Evolutionary conservation across 2,888 invertebrate genomes (phyloP).

Genomic region (Himalopsyche japonica): DNA sequence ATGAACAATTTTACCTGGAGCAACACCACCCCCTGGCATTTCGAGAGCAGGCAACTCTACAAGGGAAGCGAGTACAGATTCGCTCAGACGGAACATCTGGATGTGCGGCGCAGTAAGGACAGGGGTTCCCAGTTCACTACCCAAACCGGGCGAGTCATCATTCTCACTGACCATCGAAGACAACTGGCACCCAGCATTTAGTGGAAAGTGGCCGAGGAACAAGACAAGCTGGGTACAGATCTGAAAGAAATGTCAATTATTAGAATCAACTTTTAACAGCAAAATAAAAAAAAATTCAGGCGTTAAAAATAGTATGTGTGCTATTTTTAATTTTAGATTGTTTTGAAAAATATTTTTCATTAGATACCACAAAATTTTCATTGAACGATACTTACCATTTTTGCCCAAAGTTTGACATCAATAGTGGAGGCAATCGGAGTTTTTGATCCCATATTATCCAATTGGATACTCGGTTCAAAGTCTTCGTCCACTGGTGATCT

Average conservation of each 20-base stretch:
- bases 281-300: no score
- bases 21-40: constrained; percentile 58
- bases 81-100: constrained; percentile 83
- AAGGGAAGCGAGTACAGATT: constrained; percentile 81
- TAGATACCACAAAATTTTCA: no score
- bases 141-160: constrained; percentile 80
- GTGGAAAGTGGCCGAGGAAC: constrained; percentile 93
- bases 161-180: constrained; percentile 91
- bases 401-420: constrained; percentile 59
- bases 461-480: constrained; percentile 72
- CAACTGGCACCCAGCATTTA: constrained; percentile 86
- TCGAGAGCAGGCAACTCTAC: constrained; percentile 87
- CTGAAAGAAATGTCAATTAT: constrained; percentile 47
- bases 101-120: constrained; percentile 84
- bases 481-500: constrained; percentile 65
- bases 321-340: no score
- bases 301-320: no score
- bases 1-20: constrained; percentile 43
- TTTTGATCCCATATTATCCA: constrained; percentile 69
- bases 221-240: constrained; percentile 86
- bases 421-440: constrained; percentile 52
- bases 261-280: background rate
- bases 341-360: no score
- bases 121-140: constrained; percentile 75
- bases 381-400: constrained; percentile 49